Percentiles rank a stretch among this genome's conserved stretches.
Conservation (phyloP, 2,113 vertebrate species). For the Bagarius yarrelli region DNA sequence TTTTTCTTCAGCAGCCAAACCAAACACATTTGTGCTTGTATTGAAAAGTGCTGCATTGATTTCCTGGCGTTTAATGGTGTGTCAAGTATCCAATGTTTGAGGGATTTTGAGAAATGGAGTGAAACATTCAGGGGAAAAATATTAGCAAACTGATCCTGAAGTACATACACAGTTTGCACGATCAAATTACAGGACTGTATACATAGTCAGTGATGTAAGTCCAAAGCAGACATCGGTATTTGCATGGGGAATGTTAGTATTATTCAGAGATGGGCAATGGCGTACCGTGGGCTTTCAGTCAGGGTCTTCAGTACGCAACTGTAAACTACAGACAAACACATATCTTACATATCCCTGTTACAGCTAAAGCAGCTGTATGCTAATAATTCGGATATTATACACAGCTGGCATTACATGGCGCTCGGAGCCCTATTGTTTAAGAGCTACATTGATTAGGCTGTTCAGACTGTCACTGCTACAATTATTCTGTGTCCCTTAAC, state of each 20-base stretch:
- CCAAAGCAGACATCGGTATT: background rate
- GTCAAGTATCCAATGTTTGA: conserved; percentile 31
- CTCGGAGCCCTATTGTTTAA: too few relatives aligned
- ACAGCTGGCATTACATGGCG: too few relatives aligned
- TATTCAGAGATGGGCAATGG: background rate
- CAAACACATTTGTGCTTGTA: conserved; percentile 21
- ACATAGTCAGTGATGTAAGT: background rate
- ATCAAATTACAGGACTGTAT: background rate
- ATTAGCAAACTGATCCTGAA: background rate
- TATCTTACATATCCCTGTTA: too few relatives aligned
- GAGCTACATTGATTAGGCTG: too few relatives aligned
- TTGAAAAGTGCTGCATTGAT: conserved; percentile 35
- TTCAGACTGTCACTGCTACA: too few relatives aligned
- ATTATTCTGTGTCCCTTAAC: too few relatives aligned
- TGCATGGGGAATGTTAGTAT: background rate
- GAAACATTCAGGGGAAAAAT: background rate
- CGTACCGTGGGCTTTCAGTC: too few relatives aligned
- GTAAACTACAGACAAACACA: too few relatives aligned
- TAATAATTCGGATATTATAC: too few relatives aligned
- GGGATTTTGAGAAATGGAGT: conserved; percentile 26
- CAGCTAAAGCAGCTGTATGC: too few relatives aligned
- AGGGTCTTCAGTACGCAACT: too few relatives aligned
- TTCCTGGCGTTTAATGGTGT: conserved; percentile 27
- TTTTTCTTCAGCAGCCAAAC: conserved; percentile 41
- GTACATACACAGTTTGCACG: background rate